phyloP scores from a whole-genome alignment of 2,113 vertebrate species.

The Mesoclemmys tuberculata region DNA sequence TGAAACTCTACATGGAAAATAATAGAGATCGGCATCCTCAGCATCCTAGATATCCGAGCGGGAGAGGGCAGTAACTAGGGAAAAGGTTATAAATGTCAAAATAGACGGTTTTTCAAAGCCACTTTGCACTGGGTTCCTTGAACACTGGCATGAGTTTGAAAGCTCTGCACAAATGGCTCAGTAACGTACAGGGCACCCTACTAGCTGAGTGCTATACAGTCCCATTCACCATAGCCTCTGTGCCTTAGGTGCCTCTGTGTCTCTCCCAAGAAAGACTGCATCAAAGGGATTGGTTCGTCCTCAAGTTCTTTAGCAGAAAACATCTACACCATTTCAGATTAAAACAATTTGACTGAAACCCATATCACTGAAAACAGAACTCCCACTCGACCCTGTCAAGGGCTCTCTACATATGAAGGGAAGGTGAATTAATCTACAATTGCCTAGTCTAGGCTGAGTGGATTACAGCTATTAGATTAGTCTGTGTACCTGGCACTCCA shows the following conservation, averaged over 20 bases:
- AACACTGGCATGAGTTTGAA: not conserved
- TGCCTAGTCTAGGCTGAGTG: not conserved
- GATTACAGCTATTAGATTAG: not conserved
- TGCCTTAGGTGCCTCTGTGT: not conserved
- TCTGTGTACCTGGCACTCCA: not conserved
- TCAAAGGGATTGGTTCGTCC: accelerated
- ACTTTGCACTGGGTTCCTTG: not conserved
- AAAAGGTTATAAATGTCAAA: not conserved
- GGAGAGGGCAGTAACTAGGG: not conserved
- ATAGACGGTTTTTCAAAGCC: not conserved
- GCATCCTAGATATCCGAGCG: not conserved
- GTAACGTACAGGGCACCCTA: not conserved
- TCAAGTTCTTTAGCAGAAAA: not conserved
- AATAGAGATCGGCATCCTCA: not conserved
- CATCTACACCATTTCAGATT: not conserved
- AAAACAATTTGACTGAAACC: not conserved
- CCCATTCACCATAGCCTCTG: not conserved
- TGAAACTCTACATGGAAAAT: not conserved
- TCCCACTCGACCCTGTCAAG: not conserved
- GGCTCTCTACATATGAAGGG: not conserved
- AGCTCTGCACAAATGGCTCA: not conserved
- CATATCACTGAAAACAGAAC: not conserved
- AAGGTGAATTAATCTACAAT: not conserved
- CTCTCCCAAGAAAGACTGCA: not conserved
- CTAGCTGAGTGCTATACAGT: not conserved